Conservation (phyloP, 2,797 vertebrate genomes). For the Cryptoprocta ferox region DNA sequence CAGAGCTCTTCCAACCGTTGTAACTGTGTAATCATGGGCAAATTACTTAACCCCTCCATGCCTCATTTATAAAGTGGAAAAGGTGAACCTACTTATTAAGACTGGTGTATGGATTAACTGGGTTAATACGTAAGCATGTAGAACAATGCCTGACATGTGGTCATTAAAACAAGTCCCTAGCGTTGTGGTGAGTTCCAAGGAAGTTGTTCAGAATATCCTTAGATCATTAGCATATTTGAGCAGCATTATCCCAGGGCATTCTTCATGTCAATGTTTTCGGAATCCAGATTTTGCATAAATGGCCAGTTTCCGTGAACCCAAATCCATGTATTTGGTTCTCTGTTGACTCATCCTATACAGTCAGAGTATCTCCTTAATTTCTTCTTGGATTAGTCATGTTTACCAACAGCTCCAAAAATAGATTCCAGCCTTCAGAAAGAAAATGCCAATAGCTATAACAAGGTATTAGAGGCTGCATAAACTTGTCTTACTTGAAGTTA, state of each 20-base stretch:
- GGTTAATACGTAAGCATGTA: background rate
- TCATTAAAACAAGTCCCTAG: background rate
- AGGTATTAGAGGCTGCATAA: conserved; percentile 72
- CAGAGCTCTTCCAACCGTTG: background rate
- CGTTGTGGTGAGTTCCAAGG: background rate
- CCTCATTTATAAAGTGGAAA: background rate
- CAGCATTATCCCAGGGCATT: background rate
- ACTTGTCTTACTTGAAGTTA: conserved; percentile 70
- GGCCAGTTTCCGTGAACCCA: background rate
- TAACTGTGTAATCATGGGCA: background rate
- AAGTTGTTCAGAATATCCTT: background rate
- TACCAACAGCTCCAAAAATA: conserved; percentile 67
- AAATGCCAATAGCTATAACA: conserved; percentile 70
- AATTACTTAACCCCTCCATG: background rate
- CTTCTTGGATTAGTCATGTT: conserved; percentile 74
- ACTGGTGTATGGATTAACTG: background rate
- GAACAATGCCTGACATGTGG: background rate
- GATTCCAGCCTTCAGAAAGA: conserved; percentile 57
- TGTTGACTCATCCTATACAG: conserved; percentile 71
- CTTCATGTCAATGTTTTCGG: conserved; percentile 2
- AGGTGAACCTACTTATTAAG: background rate
- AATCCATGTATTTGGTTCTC: conserved; percentile 43
- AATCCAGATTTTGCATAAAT: conserved; percentile 25
- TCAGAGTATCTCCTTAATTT: conserved; percentile 78
- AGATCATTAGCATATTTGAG: background rate